Base-by-base conservation (phyloP, 2,797 vertebrate genomes). In the Kryptolebias ocellatus region DNA sequence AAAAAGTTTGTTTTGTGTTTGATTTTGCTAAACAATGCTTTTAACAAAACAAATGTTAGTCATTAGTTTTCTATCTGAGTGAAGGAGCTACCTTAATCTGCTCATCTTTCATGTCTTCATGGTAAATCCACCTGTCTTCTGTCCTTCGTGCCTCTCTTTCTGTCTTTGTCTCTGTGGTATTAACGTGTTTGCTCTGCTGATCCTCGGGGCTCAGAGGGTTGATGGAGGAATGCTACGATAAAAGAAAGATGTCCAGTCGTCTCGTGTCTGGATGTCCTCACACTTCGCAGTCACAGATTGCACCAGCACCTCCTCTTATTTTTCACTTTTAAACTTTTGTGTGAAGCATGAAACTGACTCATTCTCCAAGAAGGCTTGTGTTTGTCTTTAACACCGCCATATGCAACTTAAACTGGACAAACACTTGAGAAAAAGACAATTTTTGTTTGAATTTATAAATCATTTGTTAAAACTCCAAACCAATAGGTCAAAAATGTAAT, bases 161-260 rank as follows among this genome's bases (percentile, higher is more conserved):
- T 54, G 70, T 18, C 72, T 85, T 72, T 81, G 71, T 81, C 59
- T 68, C 39, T 29, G 1, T 31, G 1, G 20, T 50, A 14, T n/a
- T 9, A 54, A 56, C 51, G 47, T 80, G 59, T 83, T 88, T 84
- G 86, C 56, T 31, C 55, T 81, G 72, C 70, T 83, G 76, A 89
- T 83, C 84, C 80, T 72, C 27, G 14, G 9, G 61, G 56, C 71
- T 84, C 75, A 76, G 67, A 67, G 60, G 74, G 31, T 71, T 60
- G 63, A 62, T 29, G 72, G 50, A 85, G 81, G 88, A 89, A 86
- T 83, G 83, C 81, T 62, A 14, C 0, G 67, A 72, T 82, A 47
- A 77, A 81, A 76, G 70, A 55, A 61, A 64, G 76, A 78, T 59
- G 69, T 60, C 71, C 57, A 59, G 55, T 61, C 42, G 37, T 71